Base-by-base conservation (phyloP, 2,888 invertebrate genomes). In the Melinopterus prodromus region DNA sequence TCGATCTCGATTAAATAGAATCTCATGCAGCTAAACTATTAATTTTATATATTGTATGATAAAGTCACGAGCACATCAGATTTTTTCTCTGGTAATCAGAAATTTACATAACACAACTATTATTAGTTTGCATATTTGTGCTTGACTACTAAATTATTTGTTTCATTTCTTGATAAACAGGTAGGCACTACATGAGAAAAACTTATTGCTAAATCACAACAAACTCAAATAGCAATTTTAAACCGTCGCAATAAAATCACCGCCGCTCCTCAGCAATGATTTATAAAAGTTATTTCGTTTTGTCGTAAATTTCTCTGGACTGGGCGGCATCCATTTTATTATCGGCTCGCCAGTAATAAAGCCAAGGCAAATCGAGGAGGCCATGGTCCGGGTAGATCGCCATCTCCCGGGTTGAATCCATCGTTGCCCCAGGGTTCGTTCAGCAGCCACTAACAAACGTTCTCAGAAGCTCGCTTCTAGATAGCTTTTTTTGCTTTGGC, bases 381-480 rank as follows among this genome's bases (percentile, higher is more conserved):
- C 37, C 78, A 72, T 78, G 78, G 78, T 53, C 78, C 78, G 78
- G 53, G 71, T 53, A 26, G 78, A 78, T 78, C 78, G 78, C 78
- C 78, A 78, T 78, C 78, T 78, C 53, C 53, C 78, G 36, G 74
- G 78, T 53, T 71, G 71, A 72, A 72, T 26, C 71, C 78, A 78
- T 78, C 78, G 36, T 14, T 36, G 78, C 78, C 78, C 15, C 71
- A 16, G 72, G 78, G 71, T 53, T 78, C n/a, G 78, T 78, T 37
- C 72, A 72, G 53, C 78, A 72, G 69, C 78, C 78, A 78, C 71
- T 78, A 78, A 78, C 78, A 72, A 78, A 38, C 78, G 72, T 72
- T 78, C 78, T 71, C 69, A 15, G 78, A 26, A n/a, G 71, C 78
- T 72, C 72, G 71, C 72, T 71, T 78, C 15, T 38, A 9, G 9